phyloP scores from a whole-genome alignment of 2,888 invertebrate genomes.

The Drosophila robusta region DNA sequence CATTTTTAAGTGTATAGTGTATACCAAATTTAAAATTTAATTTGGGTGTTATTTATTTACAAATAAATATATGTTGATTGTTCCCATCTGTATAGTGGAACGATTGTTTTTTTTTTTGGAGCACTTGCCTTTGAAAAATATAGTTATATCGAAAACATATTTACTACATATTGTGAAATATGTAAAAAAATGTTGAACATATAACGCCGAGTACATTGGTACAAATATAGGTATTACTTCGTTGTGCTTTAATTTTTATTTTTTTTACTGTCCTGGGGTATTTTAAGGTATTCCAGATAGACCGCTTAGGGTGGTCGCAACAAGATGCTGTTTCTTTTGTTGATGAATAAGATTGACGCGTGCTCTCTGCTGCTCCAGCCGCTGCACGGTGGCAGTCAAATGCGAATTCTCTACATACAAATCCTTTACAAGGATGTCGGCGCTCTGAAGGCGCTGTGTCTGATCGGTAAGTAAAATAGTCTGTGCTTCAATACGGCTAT shows the following conservation, averaged over 20 bases:
- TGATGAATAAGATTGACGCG: conserved; percentile 84
- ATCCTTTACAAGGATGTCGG: conserved; percentile 92
- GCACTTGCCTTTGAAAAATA: conserved; percentile 34
- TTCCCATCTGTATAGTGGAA: conserved; percentile 52
- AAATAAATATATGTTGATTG: conserved; percentile 64
- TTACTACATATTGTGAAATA: conserved; percentile 42
- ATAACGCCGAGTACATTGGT: conserved; percentile 42
- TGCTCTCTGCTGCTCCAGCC: conserved; percentile 84
- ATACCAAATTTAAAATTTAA: conserved; percentile 54
- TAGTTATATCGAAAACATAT: conserved; percentile 53
- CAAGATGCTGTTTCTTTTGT: conserved; percentile 73
- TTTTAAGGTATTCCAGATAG: conserved; percentile 70
- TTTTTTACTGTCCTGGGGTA: conserved; percentile 1
- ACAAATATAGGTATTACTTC: conserved; percentile 50
- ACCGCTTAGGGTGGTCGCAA: conserved; percentile 43
- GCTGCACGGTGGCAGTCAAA: conserved; percentile 87
- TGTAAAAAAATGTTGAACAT: conserved; percentile 56
- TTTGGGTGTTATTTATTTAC: conserved; percentile 60
- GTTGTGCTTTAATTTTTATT: conserved; percentile 45
- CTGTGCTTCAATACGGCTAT: conserved; percentile 86
- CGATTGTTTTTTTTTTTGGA: conserved; percentile 29
- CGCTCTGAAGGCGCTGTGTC: conserved; percentile 89
- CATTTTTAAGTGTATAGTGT: conserved; percentile 68
- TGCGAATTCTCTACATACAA: conserved; percentile 94
- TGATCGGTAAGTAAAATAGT: conserved; percentile 86